phyloP scores from a whole-genome alignment of 2,888 invertebrate species.

The Acrobasis repandana region DNA sequence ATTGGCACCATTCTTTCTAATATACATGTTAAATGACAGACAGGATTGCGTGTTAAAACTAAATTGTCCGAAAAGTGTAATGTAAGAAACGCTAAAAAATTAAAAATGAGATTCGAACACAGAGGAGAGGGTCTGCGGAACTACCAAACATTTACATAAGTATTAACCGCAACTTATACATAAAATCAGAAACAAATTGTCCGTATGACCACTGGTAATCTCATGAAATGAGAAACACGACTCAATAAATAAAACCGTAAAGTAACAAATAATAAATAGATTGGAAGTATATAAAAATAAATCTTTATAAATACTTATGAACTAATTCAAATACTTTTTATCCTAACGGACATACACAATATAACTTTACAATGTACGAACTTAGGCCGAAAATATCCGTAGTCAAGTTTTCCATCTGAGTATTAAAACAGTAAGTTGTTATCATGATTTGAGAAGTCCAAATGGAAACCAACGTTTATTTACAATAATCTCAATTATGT shows the following conservation, averaged over 20 bases:
- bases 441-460: slow-evolving; percentile 29
- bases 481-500: slow-evolving; percentile 28
- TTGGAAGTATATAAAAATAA: slow-evolving; percentile 74
- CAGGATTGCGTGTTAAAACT: slow-evolving; percentile 6
- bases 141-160: slow-evolving; percentile 65
- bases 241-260: slow-evolving; percentile 60
- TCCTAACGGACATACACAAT: slow-evolving; percentile 14
- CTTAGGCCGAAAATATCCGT: not conserved
- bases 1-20: slow-evolving; percentile 67
- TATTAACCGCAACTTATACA: slow-evolving; percentile 76
- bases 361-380: slow-evolving; percentile 12
- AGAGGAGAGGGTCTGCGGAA: slow-evolving; percentile 61
- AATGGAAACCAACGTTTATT: slow-evolving; percentile 33
- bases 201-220: slow-evolving; percentile 53
- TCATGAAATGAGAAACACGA: slow-evolving; percentile 47
- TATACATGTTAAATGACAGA: slow-evolving; percentile 25
- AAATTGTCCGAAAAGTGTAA: slow-evolving; percentile 29
- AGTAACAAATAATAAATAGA: slow-evolving; percentile 75
- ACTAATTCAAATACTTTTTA: slow-evolving; percentile 52
- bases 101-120: slow-evolving; percentile 72
- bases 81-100: slow-evolving; percentile 68
- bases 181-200: slow-evolving; percentile 43
- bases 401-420: slow-evolving; percentile 34
- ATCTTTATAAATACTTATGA: slow-evolving; percentile 76
- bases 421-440: slow-evolving; percentile 27